Percentiles rank a stretch among this genome's conserved stretches.
Conservation (phyloP, 2,888 invertebrate species). For the Cyclophora albipunctata region DNA sequence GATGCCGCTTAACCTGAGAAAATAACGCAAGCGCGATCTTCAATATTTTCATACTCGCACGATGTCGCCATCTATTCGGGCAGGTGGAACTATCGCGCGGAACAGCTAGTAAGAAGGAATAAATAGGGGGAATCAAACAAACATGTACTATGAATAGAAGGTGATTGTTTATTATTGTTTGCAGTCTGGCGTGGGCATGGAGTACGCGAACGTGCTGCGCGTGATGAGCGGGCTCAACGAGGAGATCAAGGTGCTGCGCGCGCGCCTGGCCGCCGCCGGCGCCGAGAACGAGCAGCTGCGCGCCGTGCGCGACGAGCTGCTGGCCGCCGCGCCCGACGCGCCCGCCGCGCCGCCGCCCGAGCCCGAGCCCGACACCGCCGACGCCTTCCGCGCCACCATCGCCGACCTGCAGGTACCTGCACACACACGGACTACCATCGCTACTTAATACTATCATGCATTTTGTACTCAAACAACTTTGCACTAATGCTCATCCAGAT, state of each 20-base stretch:
- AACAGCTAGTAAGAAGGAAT: too few relatives aligned
- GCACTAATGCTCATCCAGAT: too few relatives aligned
- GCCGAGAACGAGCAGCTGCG: slow-evolving; percentile 55
- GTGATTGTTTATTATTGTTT: too few relatives aligned
- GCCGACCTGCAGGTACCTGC: slow-evolving; percentile 52
- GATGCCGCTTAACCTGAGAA: too few relatives aligned
- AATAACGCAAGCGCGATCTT: too few relatives aligned
- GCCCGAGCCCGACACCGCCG: slow-evolving; percentile 39
- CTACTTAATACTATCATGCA: background rate
- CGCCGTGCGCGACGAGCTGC: slow-evolving; percentile 54
- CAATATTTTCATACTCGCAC: too few relatives aligned
- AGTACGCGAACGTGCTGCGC: slow-evolving; percentile 62
- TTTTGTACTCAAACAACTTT: background rate
- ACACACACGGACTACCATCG: background rate
- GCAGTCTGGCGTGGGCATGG: slow-evolving; percentile 53
- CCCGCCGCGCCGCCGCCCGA: slow-evolving; percentile 26
- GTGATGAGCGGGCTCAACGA: slow-evolving; percentile 68
- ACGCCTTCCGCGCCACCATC: slow-evolving; percentile 38
- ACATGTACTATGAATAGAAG: too few relatives aligned
- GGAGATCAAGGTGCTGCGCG: slow-evolving; percentile 59
- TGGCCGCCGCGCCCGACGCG: slow-evolving; percentile 43
- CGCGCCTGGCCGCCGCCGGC: slow-evolving; percentile 37
- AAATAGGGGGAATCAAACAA: too few relatives aligned
- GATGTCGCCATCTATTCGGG: too few relatives aligned
- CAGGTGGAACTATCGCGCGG: too few relatives aligned